Conservation (phyloP, 1,140 invertebrate species). For the Aleiodes sp. region DNA sequence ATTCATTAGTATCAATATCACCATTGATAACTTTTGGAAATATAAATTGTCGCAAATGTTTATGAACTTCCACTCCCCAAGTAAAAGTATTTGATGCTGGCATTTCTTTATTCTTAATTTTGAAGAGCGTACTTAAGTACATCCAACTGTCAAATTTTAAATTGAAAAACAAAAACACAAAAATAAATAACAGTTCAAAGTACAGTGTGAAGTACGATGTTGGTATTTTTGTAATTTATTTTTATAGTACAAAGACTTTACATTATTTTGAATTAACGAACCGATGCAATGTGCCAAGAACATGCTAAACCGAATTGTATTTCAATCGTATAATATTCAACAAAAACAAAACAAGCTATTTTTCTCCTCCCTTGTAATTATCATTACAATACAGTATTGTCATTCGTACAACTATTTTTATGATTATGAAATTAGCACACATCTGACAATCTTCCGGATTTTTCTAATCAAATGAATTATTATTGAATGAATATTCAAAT, state of each 20-base stretch:
- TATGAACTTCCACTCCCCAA: neutral
- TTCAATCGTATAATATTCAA: too few relatives aligned
- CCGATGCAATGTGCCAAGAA: too few relatives aligned
- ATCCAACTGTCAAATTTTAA: neutral
- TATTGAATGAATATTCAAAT: too few relatives aligned
- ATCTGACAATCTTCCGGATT: too few relatives aligned
- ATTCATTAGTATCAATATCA: constrained; percentile 71
- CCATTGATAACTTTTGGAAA: constrained; percentile 60
- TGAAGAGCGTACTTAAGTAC: too few relatives aligned
- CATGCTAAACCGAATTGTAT: too few relatives aligned
- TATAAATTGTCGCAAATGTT: constrained; percentile 31
- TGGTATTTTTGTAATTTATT: constrained; percentile 10
- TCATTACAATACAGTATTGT: constrained; percentile 13
- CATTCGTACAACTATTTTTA: constrained; percentile 10
- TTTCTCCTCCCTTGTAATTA: neutral
- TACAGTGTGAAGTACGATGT: constrained; percentile 2
- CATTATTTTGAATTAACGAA: too few relatives aligned
- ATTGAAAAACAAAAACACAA: neutral
- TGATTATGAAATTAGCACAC: too few relatives aligned
- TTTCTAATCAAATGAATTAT: too few relatives aligned
- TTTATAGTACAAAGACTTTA: too few relatives aligned
- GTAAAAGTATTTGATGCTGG: neutral
- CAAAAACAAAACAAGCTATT: too few relatives aligned
- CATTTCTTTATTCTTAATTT: too few relatives aligned
- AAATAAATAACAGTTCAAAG: neutral